Base-by-base conservation (phyloP, 2,888 invertebrate species). In the Heliconius sara region DNA sequence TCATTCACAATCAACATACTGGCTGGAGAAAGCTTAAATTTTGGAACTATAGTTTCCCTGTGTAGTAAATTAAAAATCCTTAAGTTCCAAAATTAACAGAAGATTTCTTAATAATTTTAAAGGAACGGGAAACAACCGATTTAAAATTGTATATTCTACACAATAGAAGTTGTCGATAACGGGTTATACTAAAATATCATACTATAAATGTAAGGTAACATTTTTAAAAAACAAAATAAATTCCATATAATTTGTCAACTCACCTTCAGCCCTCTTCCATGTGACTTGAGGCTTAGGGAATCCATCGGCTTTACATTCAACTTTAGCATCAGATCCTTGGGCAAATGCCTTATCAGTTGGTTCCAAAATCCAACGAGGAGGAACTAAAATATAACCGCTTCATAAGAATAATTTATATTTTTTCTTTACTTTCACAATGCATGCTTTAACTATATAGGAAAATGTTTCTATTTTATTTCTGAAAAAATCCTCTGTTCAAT, bases 291-390 rank as follows among this genome's bases (percentile, higher is more conserved):
- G 98, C 96, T 98, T 98, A 83, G 98, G 99, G 96, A 98, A 99
- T 87, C 99, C 98, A 95, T 98, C 98, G 91, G 98, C 98, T 96
- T 98, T 98, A 94, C 99, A 99, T 96, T 99, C 98, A 88, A 99
- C 98, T 91, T 98, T 97, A 85, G 98, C 98, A 93, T 98, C 98
- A 86, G 98, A 98, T 85, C 98, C 98, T 95, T 98, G 98, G 85
- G 98, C 98, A 95, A 98, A 98, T 88, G 98, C 98, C 95, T 98
- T 98, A 92, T 99, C 98, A 89, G 98, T 98, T 78, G 99, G 99
- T 93, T 98, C 98, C 88, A 98, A 95, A 93, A 98, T 98, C 99
- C 99, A 99, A 93, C 98, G 98, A 83, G 99, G 99, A 88, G 99
- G 99, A 89, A 99, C 99, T 99, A 96, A 96, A 96, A 96, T 87